Percentiles rank a stretch among this genome's conserved stretches.
Conservation (phyloP, 2,888 invertebrate genomes). For the Drosophila crucigera region DNA sequence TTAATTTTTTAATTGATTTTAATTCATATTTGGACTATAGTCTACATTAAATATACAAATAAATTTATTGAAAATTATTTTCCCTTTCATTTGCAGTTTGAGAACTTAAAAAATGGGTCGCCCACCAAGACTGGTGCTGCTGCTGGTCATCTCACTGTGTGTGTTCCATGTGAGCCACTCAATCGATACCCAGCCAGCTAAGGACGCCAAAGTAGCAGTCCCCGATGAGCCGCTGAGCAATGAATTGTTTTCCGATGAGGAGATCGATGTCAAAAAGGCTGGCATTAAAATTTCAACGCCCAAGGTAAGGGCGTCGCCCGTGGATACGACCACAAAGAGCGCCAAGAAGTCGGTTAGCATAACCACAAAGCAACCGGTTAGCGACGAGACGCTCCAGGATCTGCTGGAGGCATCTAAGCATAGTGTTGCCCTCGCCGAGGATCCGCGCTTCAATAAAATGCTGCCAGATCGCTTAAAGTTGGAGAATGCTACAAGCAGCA, state of each 20-base stretch:
- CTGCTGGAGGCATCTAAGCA: conserved; percentile 84
- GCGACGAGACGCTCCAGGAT: conserved; percentile 74
- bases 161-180: conserved; percentile 70
- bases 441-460: conserved; percentile 83
- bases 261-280: conserved; percentile 26
- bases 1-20: background rate
- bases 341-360: conserved; percentile 17
- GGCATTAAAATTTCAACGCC: conserved; percentile 79
- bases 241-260: conserved; percentile 69
- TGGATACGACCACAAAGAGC: conserved; percentile 50
- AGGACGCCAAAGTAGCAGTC: conserved; percentile 40
- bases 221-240: conserved; percentile 71
- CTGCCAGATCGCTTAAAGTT: conserved; percentile 70
- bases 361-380: conserved; percentile 65
- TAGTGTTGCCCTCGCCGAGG: conserved; percentile 70
- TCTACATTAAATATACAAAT: background rate
- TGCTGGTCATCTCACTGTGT: conserved; percentile 77
- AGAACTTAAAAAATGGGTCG: conserved; percentile 78
- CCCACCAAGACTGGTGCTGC: conserved; percentile 85
- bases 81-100: conserved; percentile 48
- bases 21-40: background rate
- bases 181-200: conserved; percentile 45
- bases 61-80: background rate
- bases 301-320: conserved; percentile 67
- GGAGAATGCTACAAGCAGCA: conserved; percentile 57